Conservation (phyloP, 2,888 invertebrate genomes). For the Petrophora chlorosata region DNA sequence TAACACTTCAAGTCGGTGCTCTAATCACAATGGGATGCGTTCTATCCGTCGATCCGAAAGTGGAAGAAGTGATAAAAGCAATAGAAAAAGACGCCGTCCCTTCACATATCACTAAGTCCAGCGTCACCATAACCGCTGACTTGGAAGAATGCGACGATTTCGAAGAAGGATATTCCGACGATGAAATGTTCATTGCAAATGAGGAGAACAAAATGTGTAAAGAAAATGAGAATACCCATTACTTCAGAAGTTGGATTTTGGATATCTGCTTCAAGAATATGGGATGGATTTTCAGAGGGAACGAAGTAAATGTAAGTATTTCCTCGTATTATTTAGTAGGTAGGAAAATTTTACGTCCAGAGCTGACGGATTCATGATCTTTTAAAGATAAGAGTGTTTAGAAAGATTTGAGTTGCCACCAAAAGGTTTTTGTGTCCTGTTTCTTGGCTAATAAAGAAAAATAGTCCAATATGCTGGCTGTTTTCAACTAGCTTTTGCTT, state of each 20-base stretch:
- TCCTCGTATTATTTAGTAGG: neutral
- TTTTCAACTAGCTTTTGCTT: no score
- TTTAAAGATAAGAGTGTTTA: no score
- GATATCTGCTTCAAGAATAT: constrained; percentile 85
- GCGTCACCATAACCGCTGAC: constrained; percentile 42
- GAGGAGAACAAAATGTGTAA: constrained; percentile 37
- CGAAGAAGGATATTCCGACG: constrained; percentile 76
- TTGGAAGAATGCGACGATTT: constrained; percentile 69
- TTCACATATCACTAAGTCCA: constrained; percentile 39
- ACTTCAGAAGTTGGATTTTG: constrained; percentile 84
- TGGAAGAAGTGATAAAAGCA: constrained; percentile 85
- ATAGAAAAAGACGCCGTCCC: constrained; percentile 72
- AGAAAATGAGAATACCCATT: constrained; percentile 47
- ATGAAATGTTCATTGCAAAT: constrained; percentile 64
- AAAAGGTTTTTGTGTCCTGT: no score
- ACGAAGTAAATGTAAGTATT: constrained; percentile 58
- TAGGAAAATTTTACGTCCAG: no score
- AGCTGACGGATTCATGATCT: no score
- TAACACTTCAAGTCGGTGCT: constrained; percentile 88
- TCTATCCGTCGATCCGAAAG: constrained; percentile 85
- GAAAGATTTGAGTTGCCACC: no score
- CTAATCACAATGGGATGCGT: constrained; percentile 89
- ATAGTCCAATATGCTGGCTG: no score
- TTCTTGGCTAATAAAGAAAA: no score
- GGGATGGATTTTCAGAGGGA: constrained; percentile 69